Conservation (phyloP, 2,797 vertebrate species). For the Rhynchonycteris naso region DNA sequence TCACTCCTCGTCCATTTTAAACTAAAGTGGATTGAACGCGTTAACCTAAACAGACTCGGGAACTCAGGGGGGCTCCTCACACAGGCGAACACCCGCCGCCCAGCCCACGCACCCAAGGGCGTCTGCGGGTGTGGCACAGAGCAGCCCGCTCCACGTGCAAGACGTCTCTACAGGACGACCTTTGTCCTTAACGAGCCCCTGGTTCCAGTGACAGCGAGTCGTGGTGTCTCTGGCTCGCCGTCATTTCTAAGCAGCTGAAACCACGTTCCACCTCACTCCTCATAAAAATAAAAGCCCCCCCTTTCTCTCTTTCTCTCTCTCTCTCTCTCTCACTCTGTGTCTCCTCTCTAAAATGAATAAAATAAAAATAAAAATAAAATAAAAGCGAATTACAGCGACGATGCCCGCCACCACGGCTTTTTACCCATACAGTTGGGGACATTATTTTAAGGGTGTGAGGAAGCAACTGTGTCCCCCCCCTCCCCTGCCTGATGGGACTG, state of each 20-base stretch:
- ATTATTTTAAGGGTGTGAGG: not conserved
- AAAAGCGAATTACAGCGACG: conserved; percentile 49
- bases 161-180: not conserved
- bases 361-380: conserved; percentile 4
- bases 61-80: not conserved
- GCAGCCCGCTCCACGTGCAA: not conserved
- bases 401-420: not conserved
- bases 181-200: not conserved
- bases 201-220: conserved; percentile 7
- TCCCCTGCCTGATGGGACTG: not conserved
- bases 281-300: conserved; percentile 36
- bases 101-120: not conserved
- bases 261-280: not conserved
- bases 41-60: not conserved
- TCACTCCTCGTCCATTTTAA: not conserved
- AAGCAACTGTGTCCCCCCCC: not conserved
- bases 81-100: not conserved
- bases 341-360: too few relatives aligned
- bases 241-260: conserved; percentile 28
- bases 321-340: too few relatives aligned
- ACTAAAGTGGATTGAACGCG: not conserved
- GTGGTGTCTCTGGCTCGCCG: conserved; percentile 25
- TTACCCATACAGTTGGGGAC: not conserved
- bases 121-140: not conserved
- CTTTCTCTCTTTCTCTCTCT: too few relatives aligned